Evolutionary conservation across 2,113 vertebrate species (phyloP), one percentile per base, ranked within the genome.

Genomic region (Sander vitreus): DNA sequence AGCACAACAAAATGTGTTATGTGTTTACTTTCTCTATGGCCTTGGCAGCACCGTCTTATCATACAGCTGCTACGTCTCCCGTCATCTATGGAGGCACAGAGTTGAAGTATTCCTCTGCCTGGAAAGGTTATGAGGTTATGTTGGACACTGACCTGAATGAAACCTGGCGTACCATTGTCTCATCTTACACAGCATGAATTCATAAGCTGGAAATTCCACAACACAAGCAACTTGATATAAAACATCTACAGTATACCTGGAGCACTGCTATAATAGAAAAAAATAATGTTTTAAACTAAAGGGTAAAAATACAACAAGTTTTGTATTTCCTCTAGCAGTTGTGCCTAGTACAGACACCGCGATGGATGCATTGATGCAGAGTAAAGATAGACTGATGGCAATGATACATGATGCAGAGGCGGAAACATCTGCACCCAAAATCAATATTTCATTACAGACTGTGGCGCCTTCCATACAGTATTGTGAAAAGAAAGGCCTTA

Each of bases 371-470:
- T 11, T 1, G 39, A 21, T 66, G 15, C 69, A 59, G 45, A 65
- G 18, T 36, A 25, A 55, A 73, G 15, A 81, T 43, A 47, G 15
- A 67, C 1, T 10, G 57, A 51, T 47, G 55, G 48, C 53, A 64
- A 8, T 47, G 30, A 78, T 47, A 78, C 45, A 78, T 63, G 53
- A 85, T 15, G 51, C 53, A 80, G 57, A 73, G 72, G 48, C 54
- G 19, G 79, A 90, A 88, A 89, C 89, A 80, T 85, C 85, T 91
- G 83, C 82, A 90, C 66, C 68, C 69, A 71, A 16, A 53, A 88
- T 93, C 90, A 92, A 90, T 91, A 88, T 88, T 90, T 92, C 82
- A 90, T 88, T 78, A 84, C 74, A 78, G 63, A 69, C 83, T 51
- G 45, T 80, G 76, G 77, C 15, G 30, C 66, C 72, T 71, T 71